phyloP scores from a whole-genome alignment of 2,888 invertebrate genomes.

The Eumerus sabulonum region DNA sequence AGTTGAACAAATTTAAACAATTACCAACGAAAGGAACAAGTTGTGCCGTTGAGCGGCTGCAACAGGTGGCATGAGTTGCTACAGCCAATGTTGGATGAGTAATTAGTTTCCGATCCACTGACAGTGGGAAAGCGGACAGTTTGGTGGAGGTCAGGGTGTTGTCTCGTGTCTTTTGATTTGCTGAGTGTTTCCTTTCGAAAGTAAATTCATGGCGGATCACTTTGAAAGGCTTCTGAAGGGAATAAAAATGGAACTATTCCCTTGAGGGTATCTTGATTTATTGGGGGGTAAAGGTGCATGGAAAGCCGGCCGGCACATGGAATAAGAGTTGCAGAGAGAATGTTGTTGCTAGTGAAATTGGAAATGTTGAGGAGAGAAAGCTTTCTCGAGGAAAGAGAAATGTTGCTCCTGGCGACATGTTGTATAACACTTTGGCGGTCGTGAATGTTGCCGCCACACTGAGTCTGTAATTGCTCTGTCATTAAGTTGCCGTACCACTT shows the following conservation, averaged over 20 bases:
- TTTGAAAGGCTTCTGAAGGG: too few species aligned
- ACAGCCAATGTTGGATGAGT: conserved; percentile 9
- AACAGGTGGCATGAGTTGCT: conserved; percentile 42
- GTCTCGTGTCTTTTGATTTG: neutral
- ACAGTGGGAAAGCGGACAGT: conserved; percentile 6
- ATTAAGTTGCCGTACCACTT: neutral
- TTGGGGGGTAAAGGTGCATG: neutral
- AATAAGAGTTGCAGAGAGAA: neutral
- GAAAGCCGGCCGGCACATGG: conserved; percentile 15
- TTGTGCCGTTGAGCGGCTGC: conserved; percentile 23
- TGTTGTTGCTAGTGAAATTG: conserved; percentile 10
- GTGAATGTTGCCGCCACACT: neutral
- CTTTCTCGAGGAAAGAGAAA: too few species aligned
- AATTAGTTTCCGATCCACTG: conserved; percentile 19
- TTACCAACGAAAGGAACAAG: conserved; percentile 11
- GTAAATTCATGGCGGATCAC: too few species aligned
- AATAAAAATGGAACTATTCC: neutral
- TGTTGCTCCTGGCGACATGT: conserved; percentile 20
- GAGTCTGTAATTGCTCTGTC: neutral
- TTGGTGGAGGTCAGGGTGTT: conserved; percentile 21
- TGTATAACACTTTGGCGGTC: conserved; percentile 36
- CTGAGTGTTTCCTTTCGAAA: neutral
- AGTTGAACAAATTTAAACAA: conserved; percentile 55
- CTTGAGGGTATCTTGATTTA: neutral
- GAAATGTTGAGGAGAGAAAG: conserved; percentile 2